A percentile compares a stretch with the other conserved stretches of the same genome.
These are phyloP conservation scores for Percina caprodes DNA, from an alignment of 2,113 vertebrate genomes.

Conservation along the genomic window DNA sequence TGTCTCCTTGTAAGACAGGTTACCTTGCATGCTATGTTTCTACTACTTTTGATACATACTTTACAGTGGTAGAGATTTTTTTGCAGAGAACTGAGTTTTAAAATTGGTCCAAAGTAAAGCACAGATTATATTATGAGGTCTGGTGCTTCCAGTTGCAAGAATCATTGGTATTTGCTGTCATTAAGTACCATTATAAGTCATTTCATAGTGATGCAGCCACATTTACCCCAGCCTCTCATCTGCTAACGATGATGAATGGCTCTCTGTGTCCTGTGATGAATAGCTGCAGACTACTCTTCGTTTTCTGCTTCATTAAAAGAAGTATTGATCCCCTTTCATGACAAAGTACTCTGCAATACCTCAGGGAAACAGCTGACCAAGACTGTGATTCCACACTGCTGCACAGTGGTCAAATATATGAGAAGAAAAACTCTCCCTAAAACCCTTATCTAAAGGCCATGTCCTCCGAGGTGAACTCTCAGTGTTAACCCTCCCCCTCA, in stretches of 20 bases:
- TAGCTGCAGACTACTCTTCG: conserved; percentile 64
- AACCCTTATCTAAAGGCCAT: not conserved
- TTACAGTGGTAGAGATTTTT: conserved; percentile 27
- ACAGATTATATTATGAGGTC: conserved; percentile 28
- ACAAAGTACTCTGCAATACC: conserved; percentile 48
- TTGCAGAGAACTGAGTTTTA: conserved; percentile 10
- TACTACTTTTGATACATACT: conserved; percentile 8
- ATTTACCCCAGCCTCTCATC: conserved; percentile 43
- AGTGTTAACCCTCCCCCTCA: not conserved
- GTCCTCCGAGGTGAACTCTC: not conserved
- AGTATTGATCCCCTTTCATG: conserved; percentile 65
- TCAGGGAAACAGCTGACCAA: conserved; percentile 35
- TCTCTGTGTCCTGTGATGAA: conserved; percentile 60
- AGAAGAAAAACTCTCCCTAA: conserved; percentile 17
- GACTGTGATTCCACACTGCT: conserved; percentile 11
- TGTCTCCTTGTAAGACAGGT: not conserved
- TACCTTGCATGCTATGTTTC: not conserved
- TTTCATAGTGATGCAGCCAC: conserved; percentile 60
- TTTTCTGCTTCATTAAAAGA: conserved; percentile 78
- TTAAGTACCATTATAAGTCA: conserved; percentile 38
- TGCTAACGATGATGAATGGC: conserved; percentile 70
- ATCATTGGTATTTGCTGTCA: conserved; percentile 30
- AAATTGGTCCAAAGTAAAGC: conserved; percentile 40
- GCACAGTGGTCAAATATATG: not conserved
- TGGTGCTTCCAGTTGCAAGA: conserved; percentile 26